These are phyloP conservation scores for Pomatorhinus ruficollis DNA, from an alignment of 2,113 vertebrate genomes.

Conservation along the genomic window DNA sequence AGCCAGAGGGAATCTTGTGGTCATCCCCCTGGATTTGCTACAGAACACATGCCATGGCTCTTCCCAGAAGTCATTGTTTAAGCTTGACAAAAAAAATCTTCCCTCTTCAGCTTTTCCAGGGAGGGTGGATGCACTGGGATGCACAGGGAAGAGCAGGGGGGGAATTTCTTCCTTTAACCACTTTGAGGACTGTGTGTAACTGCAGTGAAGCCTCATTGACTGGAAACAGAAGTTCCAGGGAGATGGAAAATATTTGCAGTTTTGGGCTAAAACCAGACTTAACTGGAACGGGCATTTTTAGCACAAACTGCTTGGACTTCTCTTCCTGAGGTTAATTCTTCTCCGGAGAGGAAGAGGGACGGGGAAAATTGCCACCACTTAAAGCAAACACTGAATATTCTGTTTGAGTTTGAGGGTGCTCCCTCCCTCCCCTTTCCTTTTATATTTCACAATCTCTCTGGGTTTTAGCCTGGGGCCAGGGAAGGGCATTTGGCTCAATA, in stretches of 20 bases:
- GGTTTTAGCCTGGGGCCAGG: background rate
- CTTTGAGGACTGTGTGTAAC: background rate
- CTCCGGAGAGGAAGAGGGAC: background rate
- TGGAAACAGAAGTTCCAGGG: background rate
- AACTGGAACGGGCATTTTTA: background rate
- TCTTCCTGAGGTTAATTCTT: background rate
- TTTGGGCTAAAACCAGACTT: background rate
- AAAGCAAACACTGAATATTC: background rate
- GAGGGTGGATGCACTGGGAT: background rate
- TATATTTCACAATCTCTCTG: background rate
- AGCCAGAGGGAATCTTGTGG: too few relatives aligned
- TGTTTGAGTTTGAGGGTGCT: background rate
- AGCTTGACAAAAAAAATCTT: background rate
- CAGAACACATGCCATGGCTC: too few relatives aligned
- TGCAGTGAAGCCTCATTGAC: background rate
- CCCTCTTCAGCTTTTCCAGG: slow-evolving; percentile 8
- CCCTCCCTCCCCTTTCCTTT: background rate
- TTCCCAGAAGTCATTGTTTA: too few relatives aligned
- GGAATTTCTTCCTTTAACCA: background rate
- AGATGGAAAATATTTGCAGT: slow-evolving; percentile 13
- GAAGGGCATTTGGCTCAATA: slow-evolving; percentile 1
- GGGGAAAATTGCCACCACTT: background rate
- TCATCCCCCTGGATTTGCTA: too few relatives aligned
- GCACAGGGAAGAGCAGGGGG: background rate
- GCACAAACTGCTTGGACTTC: background rate